Evolutionary conservation across 2,888 invertebrate species (phyloP), one percentile per base, ranked within the genome.

Genomic region (Allacma fusca): DNA sequence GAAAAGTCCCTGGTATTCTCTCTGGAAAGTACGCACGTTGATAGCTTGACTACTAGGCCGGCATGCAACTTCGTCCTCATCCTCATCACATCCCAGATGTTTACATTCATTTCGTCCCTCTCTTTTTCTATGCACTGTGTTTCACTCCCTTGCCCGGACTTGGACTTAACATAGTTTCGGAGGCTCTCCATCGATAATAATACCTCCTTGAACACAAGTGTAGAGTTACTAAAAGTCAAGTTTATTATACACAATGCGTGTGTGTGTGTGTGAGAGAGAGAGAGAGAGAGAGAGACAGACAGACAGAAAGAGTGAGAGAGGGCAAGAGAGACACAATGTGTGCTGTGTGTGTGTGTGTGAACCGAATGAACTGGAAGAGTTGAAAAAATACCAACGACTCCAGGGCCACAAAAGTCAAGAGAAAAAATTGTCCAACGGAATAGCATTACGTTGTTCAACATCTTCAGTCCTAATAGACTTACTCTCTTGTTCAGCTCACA

Each of bases 301-400:
- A n/a, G n/a, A n/a, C n/a, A n/a, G n/a, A n/a, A n/a, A n/a, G n/a
- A n/a, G n/a, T n/a, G n/a, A n/a, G n/a, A n/a, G n/a, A n/a, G n/a
- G n/a, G n/a, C n/a, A n/a, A 34, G 9, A 34, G 34, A 34, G 5
- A 34, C 34, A 34, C 34, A 34, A 34, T 34, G 34, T 34, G 34
- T 34, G 9, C 34, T 34, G 5, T 34, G 23, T 62, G 62, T 62
- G 23, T 62, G 62, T 23, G 2, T 23, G 13, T n/a, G 9, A 5
- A 50, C 19, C 16, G 19, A 50, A 16, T 50, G 50, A 50, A 50
- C n/a, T 62, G 62, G 26, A 13, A 62, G 62, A 62, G 23, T 40
- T 34, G 64, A 69, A 75, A 75, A 78, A 75, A 78, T 40, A 64
- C 70, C 70, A 70, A 70, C 74, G 78, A 78, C 78, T 78, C 78